Evolutionary conservation across 2,113 vertebrate genomes (phyloP).

Genomic region (Kobus ellipsiprymnus): DNA sequence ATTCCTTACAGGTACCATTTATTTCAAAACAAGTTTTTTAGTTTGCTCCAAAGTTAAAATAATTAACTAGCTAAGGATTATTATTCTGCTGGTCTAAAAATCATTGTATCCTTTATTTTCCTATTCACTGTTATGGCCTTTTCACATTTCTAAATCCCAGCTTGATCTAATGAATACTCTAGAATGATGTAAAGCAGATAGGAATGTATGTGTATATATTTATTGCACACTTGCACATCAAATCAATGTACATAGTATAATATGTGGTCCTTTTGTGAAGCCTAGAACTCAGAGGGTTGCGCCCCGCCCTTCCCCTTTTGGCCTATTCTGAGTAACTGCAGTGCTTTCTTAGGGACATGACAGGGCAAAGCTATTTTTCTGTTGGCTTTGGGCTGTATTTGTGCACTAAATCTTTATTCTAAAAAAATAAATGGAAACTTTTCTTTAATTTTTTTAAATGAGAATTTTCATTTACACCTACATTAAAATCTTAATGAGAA

Average conservation of each 20-base stretch:
- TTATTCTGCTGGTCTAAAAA: slow-evolving; percentile 67
- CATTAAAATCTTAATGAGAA: slow-evolving; percentile 81
- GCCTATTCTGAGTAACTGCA: slow-evolving; percentile 73
- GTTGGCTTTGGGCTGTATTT: slow-evolving; percentile 82
- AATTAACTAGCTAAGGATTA: slow-evolving; percentile 75
- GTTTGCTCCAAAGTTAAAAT: slow-evolving; percentile 78
- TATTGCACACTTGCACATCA: slow-evolving; percentile 91
- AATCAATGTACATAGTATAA: slow-evolving; percentile 85
- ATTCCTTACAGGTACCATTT: slow-evolving; percentile 68
- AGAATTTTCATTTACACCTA: slow-evolving; percentile 82
- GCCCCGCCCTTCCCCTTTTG: slow-evolving; percentile 19
- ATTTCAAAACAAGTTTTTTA: slow-evolving; percentile 78
- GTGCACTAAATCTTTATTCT: slow-evolving; percentile 83
- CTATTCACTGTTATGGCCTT: slow-evolving; percentile 81
- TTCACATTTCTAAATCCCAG: slow-evolving; percentile 82
- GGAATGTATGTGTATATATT: slow-evolving; percentile 86
- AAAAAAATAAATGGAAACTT: slow-evolving; percentile 75
- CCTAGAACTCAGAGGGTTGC: slow-evolving; percentile 74
- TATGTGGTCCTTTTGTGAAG: slow-evolving; percentile 82
- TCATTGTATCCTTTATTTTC: slow-evolving; percentile 74
- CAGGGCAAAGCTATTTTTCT: slow-evolving; percentile 81
- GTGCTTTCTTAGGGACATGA: slow-evolving; percentile 75
- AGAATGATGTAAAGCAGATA: slow-evolving; percentile 81
- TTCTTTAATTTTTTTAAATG: slow-evolving; percentile 83
- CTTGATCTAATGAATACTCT: slow-evolving; percentile 82